Evolutionary conservation across 2,888 invertebrate species (phyloP).

Genomic region (Acrocyrtus sp.): DNA sequence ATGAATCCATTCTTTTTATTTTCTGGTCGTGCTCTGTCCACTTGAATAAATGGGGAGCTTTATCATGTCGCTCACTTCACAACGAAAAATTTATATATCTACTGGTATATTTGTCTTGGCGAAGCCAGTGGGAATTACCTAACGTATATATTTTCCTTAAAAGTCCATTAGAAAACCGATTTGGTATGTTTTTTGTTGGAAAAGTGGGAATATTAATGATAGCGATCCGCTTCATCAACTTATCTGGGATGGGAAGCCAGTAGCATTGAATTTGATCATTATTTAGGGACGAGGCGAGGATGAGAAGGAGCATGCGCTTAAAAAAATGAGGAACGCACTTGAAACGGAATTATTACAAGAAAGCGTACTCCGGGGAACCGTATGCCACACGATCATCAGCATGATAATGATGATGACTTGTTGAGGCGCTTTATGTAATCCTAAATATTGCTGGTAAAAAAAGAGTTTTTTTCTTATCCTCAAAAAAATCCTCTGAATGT

Average conservation of each 20-base stretch:
- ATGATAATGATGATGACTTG: conserved; percentile 43
- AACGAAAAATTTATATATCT: conserved; percentile 63
- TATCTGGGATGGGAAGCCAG: too few species aligned
- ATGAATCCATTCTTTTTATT: conserved; percentile 40
- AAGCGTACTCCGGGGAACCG: conserved; percentile 49
- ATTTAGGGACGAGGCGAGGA: too few species aligned
- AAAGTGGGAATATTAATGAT: conserved; percentile 54
- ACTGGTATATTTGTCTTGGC: conserved; percentile 63
- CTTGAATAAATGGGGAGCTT: conserved; percentile 48
- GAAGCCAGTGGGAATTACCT: neutral
- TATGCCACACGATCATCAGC: conserved; percentile 51
- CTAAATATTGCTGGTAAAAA: too few species aligned
- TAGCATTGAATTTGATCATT: too few species aligned
- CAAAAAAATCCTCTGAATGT: too few species aligned
- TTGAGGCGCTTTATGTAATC: conserved; percentile 32
- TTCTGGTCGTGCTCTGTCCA: conserved; percentile 39
- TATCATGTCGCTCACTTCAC: conserved; percentile 62
- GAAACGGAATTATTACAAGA: too few species aligned
- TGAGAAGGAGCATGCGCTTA: conserved; percentile 36
- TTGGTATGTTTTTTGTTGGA: neutral
- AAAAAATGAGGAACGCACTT: too few species aligned
- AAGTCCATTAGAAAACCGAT: too few species aligned
- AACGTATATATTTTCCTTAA: neutral
- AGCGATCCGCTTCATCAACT: conserved; percentile 46
- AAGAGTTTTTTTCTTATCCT: too few species aligned